Conservation (phyloP, 2,888 invertebrate genomes). For the Drosophila stalkeri region DNA sequence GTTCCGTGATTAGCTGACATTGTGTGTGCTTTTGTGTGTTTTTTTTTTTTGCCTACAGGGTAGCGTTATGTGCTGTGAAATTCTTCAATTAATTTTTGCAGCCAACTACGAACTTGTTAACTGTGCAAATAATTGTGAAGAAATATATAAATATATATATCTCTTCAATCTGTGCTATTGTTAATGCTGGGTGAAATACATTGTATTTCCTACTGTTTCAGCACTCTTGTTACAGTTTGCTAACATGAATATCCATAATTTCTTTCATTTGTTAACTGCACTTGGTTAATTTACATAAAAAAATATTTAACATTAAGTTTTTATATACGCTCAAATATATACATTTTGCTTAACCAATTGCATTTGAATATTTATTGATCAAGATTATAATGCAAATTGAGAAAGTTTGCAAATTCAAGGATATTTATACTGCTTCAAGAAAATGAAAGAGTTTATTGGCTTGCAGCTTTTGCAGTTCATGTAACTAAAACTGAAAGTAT, state of each 20-base stretch:
- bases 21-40: conserved; percentile 53
- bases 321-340: background rate
- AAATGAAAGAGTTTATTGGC: background rate
- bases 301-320: background rate
- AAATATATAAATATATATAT: conserved; percentile 27
- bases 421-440: background rate
- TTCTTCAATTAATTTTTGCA: conserved; percentile 60
- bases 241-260: conserved; percentile 13
- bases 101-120: conserved; percentile 47
- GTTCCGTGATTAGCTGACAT: conserved; percentile 67
- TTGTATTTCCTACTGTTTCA: conserved; percentile 18
- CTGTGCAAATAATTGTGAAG: conserved; percentile 76
- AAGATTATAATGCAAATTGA: conserved; percentile 1
- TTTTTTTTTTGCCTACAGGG: conserved; percentile 13
- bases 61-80: conserved; percentile 64
- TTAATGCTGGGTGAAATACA: conserved; percentile 38
- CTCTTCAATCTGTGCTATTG: conserved; percentile 68
- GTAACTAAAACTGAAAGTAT: background rate
- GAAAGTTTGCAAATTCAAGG: background rate
- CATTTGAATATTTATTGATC: background rate
- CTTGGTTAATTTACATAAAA: background rate
- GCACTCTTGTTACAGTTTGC: conserved; percentile 20
- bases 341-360: background rate
- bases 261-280: conserved; percentile 7
- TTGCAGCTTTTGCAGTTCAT: background rate